Percentiles rank a stretch among this genome's conserved stretches.
phyloP scores from a whole-genome alignment of 2,797 vertebrate species.

The Agapornis canus region DNA sequence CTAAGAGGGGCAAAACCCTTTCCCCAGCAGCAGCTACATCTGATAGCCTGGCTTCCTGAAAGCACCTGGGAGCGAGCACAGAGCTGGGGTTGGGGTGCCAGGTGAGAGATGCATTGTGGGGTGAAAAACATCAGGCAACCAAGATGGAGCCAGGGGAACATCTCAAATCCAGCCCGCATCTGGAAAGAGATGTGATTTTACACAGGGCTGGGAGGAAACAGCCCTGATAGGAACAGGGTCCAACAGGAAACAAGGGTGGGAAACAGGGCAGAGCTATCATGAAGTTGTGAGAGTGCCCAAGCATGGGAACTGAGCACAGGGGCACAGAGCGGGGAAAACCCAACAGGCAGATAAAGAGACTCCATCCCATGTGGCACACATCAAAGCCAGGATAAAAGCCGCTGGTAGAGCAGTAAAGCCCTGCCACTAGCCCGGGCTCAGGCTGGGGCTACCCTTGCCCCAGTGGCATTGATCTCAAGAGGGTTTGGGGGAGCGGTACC shows the following conservation, averaged over 20 bases:
- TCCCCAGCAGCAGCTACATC: neutral
- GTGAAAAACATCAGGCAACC: neutral
- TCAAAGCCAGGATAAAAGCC: neutral
- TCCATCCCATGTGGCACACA: neutral
- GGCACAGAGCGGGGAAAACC: neutral
- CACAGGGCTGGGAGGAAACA: neutral
- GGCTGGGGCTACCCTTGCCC: neutral
- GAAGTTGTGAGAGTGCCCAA: rapidly evolving
- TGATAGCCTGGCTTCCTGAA: neutral
- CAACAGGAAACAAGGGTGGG: neutral
- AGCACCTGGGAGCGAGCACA: neutral
- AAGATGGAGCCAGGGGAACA: neutral
- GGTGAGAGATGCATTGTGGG: neutral
- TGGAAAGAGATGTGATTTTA: neutral
- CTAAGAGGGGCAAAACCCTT: neutral
- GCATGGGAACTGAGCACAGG: neutral
- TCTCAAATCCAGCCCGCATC: neutral
- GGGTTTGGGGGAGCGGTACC: neutral
- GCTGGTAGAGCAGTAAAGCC: neutral
- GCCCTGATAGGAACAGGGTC: neutral
- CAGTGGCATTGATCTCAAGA: rapidly evolving
- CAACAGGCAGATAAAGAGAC: neutral
- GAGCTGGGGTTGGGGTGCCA: neutral
- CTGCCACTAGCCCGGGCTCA: neutral
- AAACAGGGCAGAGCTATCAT: rapidly evolving